phyloP scores from a whole-genome alignment of 2,113 vertebrate genomes.

The Dipodomys ordii region DNA sequence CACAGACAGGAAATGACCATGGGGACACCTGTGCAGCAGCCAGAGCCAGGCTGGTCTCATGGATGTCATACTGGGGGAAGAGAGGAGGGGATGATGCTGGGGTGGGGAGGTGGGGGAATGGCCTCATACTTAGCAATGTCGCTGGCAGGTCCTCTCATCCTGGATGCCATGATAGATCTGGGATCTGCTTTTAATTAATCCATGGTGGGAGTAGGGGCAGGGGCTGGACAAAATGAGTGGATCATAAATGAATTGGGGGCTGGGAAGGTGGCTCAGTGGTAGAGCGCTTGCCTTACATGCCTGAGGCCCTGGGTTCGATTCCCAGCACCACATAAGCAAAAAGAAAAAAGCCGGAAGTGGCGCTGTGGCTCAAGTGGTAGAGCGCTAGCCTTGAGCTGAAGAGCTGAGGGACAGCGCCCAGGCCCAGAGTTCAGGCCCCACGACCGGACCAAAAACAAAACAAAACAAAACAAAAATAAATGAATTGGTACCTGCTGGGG shows the following conservation, averaged over 20 bases:
- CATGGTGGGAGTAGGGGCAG: background rate
- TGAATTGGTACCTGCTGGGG: background rate
- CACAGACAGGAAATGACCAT: slow-evolving; percentile 80
- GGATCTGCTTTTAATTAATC: background rate
- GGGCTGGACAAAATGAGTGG: background rate
- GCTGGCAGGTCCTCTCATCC: background rate
- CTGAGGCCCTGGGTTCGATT: too few species aligned
- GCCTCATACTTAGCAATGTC: background rate
- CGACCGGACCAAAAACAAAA: too few species aligned
- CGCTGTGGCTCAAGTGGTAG: too few species aligned
- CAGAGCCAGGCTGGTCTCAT: background rate
- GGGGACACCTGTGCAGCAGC: slow-evolving; percentile 79
- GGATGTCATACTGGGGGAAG: background rate
- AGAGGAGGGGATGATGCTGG: too few species aligned
- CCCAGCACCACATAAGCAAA: too few species aligned
- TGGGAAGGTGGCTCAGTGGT: too few species aligned
- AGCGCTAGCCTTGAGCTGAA: too few species aligned
- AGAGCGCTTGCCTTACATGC: too few species aligned
- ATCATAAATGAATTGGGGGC: background rate
- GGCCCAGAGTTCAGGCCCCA: too few species aligned
- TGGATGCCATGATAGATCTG: background rate
- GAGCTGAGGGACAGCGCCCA: too few species aligned
- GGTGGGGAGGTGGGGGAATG: background rate
- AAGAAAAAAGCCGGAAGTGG: too few species aligned
- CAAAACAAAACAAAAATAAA: too few species aligned